Conservation (phyloP, 2,888 invertebrate species). For the Smittia sp. region DNA sequence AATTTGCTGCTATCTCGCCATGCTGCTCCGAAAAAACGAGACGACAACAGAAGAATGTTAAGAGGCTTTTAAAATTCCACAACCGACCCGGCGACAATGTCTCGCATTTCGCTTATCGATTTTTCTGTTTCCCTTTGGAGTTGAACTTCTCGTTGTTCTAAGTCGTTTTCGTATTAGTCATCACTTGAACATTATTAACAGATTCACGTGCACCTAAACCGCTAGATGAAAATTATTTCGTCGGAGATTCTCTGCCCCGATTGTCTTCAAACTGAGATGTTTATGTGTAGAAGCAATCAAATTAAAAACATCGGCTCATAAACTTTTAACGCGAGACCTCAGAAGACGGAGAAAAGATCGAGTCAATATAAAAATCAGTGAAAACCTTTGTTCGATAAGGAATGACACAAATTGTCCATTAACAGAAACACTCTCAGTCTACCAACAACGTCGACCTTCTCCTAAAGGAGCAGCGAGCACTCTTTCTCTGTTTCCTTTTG, state of each 20-base stretch:
- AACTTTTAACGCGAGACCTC: not conserved
- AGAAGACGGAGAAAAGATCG: not conserved
- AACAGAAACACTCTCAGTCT: constrained; percentile 38
- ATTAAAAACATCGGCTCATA: too few relatives aligned
- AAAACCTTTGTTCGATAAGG: constrained; percentile 34
- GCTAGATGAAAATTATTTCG: not conserved
- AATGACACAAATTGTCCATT: constrained; percentile 42
- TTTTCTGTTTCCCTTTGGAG: not conserved
- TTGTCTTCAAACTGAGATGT: too few relatives aligned
- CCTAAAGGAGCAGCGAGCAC: not conserved
- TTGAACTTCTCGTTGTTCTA: not conserved
- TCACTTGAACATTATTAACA: too few relatives aligned
- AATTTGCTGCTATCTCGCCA: constrained; percentile 11
- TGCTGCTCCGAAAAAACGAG: not conserved
- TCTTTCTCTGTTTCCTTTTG: not conserved
- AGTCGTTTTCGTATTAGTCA: not conserved
- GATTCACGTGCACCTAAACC: too few relatives aligned
- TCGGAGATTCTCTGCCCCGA: not conserved
- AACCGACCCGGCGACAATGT: not conserved
- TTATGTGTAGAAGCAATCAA: too few relatives aligned
- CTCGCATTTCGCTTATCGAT: constrained; percentile 27
- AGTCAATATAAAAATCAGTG: constrained; percentile 17
- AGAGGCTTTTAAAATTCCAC: constrained; percentile 38
- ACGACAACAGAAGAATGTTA: not conserved
- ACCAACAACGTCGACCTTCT: constrained; percentile 26